Percentiles rank a stretch among this genome's conserved stretches.
These are phyloP conservation scores for Lepidurus apus DNA, from an alignment of 1,140 invertebrate genomes.

Conservation along the genomic window DNA sequence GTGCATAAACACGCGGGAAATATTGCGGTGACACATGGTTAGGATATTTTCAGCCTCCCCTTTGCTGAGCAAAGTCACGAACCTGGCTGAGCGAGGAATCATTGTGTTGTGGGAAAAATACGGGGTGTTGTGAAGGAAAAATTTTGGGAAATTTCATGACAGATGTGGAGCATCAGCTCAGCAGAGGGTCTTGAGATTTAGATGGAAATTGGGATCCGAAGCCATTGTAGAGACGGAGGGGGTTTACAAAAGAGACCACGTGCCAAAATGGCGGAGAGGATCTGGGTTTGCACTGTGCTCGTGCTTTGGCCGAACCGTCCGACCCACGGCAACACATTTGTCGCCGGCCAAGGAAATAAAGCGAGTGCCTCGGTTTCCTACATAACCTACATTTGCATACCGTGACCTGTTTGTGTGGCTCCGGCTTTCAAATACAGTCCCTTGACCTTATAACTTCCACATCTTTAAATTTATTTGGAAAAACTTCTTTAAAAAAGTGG, in stretches of 20 bases:
- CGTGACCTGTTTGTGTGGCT: not conserved
- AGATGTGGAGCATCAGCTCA: not conserved
- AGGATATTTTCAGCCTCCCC: not conserved
- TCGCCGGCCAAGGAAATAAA: not conserved
- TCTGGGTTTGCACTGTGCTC: not conserved
- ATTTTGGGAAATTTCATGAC: not conserved
- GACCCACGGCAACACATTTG: not conserved
- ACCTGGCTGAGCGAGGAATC: not conserved
- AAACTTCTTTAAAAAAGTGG: not conserved
- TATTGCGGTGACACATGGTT: slow-evolving; percentile 19
- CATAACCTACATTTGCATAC: not conserved
- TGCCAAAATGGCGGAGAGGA: not conserved
- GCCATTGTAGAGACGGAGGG: not conserved
- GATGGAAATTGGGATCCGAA: not conserved
- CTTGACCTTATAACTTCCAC: not conserved
- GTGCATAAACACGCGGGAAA: not conserved
- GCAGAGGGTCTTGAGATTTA: not conserved
- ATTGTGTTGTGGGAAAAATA: not conserved
- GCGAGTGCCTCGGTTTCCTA: slow-evolving; percentile 1
- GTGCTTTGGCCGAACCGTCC: not conserved
- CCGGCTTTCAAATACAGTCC: not conserved
- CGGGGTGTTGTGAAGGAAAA: not conserved
- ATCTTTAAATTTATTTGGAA: not conserved
- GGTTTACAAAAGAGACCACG: not conserved
- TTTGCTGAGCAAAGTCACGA: not conserved